Evolutionary conservation across 2,888 invertebrate species (phyloP), one percentile per base, ranked within the genome.

Genomic region (Napeogenes sylphis): DNA sequence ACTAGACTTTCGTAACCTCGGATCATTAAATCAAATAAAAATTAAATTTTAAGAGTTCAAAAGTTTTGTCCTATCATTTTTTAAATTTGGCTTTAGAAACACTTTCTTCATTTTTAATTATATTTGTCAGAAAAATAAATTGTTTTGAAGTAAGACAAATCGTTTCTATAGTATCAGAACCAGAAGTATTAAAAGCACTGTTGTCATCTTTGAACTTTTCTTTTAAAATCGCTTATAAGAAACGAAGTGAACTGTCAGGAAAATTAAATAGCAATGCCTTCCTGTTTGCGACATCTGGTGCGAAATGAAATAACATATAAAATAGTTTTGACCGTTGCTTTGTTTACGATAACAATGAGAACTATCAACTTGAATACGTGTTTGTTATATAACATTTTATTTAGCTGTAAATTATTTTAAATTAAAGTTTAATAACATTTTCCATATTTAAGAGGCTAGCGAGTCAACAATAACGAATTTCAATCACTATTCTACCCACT

Each of bases 231-330:
- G 33, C 53, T 45, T 61, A 61, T 61, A 58, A 64, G 42, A 47
- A 58, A 54, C 45, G 54, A 45, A 54, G 33, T 57, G 51, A 55
- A 57, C 57, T 57, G 33, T 57, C 46, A 55, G 47, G 56, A 63
- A 51, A 57, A 58, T 64, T 57, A 55, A 46, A 54, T 55, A 21
- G 55, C 32, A 54, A 61, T n/a, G 54, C 30, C 35, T 53, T 45
- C 46, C 14, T 45, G 54, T 30, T 63, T 35, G 60, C 46, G 57
- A 57, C 60, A 60, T 60, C 63, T 63, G 63, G 42, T 54, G 32
- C 46, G 30, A 63, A 60, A 60, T 60, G 42, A 60, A 45, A 63
- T 47, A 47, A 47, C n/a, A 14, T 51, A 10, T 51, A 51, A 30
- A 30, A 10, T 51, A 30, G 21, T 30, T 21, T 10, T 30, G 51